Conservation (phyloP, 2,113 vertebrate genomes). For the Uropsilus gracilis region DNA sequence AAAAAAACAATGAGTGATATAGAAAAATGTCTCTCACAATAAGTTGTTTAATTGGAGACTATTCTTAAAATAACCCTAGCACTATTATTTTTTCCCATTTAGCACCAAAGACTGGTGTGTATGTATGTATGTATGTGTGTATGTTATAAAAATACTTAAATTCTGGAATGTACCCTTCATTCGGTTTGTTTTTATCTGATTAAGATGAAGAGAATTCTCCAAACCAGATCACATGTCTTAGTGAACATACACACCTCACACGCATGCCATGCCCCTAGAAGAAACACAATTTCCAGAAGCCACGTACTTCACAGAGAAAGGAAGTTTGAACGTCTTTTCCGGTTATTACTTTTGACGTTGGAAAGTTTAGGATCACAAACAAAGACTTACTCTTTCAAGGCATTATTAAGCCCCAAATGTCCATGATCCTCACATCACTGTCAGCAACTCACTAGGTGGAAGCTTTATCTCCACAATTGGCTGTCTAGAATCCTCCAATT, state of each 20-base stretch:
- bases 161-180: conserved; percentile 43
- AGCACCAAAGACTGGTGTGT: background rate
- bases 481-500: background rate
- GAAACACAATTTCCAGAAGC: background rate
- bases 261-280: background rate
- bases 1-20: conserved; percentile 55
- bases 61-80: background rate
- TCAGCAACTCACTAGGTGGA: background rate
- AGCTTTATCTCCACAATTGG: background rate
- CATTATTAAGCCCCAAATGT: background rate
- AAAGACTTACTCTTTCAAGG: background rate
- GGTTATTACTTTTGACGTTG: background rate
- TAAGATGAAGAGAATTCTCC: conserved; percentile 48
- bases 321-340: background rate
- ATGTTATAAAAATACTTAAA: background rate
- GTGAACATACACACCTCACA: background rate
- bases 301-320: background rate
- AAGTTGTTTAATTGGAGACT: background rate
- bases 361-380: background rate
- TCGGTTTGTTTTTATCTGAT: conserved; percentile 47
- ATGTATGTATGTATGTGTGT: background rate
- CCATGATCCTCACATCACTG: background rate
- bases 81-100: background rate
- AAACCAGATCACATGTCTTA: conserved; percentile 52
- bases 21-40: conserved; percentile 36